phyloP scores from a whole-genome alignment of 2,888 invertebrate genomes.

The Onchidella celtica region DNA sequence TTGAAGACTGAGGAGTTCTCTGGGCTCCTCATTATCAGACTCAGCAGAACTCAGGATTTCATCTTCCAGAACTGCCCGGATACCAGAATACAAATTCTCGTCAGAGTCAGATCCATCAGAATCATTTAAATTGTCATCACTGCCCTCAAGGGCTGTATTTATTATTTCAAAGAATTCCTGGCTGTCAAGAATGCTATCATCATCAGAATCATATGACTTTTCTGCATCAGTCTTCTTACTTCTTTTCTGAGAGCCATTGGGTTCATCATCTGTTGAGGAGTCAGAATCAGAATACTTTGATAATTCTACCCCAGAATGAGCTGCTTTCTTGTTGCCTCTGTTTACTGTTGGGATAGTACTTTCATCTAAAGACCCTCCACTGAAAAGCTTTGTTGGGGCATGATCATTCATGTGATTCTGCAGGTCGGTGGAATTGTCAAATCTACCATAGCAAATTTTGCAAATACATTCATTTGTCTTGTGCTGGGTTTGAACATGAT shows the following conservation, averaged over 20 bases:
- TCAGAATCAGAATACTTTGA: constrained; percentile 4
- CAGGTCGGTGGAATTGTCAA: constrained; percentile 17
- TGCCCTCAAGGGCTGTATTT: constrained; percentile 34
- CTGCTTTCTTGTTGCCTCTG: background rate
- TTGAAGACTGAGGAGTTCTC: background rate
- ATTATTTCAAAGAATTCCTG: constrained; percentile 36
- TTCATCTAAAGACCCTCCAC: constrained; percentile 40
- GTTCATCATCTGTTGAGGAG: constrained; percentile 16
- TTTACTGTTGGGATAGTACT: constrained; percentile 8
- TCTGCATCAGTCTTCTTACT: background rate
- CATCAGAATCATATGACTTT: constrained; percentile 30
- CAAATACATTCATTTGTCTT: background rate
- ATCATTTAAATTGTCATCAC: constrained; percentile 33
- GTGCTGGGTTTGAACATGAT: background rate
- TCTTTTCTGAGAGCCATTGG: background rate
- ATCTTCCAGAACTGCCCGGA: constrained; percentile 1
- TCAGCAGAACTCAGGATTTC: constrained; percentile 22
- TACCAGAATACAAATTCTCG: constrained; percentile 25
- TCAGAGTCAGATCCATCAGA: constrained; percentile 23
- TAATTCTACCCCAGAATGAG: background rate
- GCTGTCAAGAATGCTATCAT: constrained; percentile 29
- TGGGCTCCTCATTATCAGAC: constrained; percentile 29
- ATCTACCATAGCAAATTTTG: constrained; percentile 39
- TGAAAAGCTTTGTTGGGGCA: constrained; percentile 47
- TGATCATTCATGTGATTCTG: constrained; percentile 34